These are phyloP conservation scores for Rhinophrynus dorsalis DNA, from an alignment of 2,797 vertebrate genomes.

Conservation along the genomic window DNA sequence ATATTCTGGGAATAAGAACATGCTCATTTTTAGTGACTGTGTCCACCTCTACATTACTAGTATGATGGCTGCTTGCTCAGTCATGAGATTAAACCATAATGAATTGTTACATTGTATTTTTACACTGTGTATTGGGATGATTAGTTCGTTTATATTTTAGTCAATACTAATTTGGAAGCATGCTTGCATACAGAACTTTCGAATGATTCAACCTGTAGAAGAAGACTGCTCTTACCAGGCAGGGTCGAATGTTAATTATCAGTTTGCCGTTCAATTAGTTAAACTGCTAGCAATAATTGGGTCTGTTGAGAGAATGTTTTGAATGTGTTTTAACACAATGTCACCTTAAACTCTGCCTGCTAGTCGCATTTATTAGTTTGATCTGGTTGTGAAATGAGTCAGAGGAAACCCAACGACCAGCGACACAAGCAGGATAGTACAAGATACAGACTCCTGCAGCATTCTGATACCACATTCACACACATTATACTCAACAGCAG, in stretches of 20 bases:
- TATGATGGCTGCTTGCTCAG: too few relatives aligned
- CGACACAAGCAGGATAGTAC: too few relatives aligned
- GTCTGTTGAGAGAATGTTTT: constrained; percentile 26
- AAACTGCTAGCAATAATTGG: constrained; percentile 37
- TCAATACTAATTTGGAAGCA: constrained; percentile 22
- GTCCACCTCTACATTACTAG: too few relatives aligned
- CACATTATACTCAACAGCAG: too few relatives aligned
- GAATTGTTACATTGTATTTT: constrained; percentile 12
- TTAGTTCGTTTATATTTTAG: constrained; percentile 34
- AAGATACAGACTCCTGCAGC: too few relatives aligned
- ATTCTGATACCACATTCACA: too few relatives aligned
- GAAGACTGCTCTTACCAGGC: constrained; percentile 19
- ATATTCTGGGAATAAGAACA: too few relatives aligned
- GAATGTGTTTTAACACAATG: constrained; percentile 37
- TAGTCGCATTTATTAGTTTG: constrained; percentile 20
- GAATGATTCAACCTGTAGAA: constrained; percentile 2
- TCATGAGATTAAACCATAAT: too few relatives aligned
- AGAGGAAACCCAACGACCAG: neutral
- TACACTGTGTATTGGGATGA: constrained; percentile 10
- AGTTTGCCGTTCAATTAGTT: constrained; percentile 44
- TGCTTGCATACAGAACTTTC: constrained; percentile 1
- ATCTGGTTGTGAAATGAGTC: constrained; percentile 5
- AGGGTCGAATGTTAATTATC: constrained; percentile 34
- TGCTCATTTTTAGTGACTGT: too few relatives aligned
- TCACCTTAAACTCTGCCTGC: constrained; percentile 28